phyloP scores from a whole-genome alignment of 2,888 invertebrate species.

The Zonitis immaculata region DNA sequence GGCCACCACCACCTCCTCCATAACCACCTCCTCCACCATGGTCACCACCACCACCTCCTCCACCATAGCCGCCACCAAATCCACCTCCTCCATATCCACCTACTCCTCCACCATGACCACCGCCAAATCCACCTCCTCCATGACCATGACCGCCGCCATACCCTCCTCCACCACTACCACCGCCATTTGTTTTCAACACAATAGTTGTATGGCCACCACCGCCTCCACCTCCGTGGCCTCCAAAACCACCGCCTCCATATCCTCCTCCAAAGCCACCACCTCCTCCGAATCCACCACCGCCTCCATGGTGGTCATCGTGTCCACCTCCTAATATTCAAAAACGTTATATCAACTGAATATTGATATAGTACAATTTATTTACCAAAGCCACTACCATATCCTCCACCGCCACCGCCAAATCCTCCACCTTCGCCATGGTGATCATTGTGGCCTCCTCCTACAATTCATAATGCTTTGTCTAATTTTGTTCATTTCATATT shows the following conservation, averaged over 20 bases:
- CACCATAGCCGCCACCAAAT: constrained; percentile 11
- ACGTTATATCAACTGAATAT: too few species aligned
- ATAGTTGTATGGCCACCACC: constrained; percentile 9
- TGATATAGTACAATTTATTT: too few species aligned
- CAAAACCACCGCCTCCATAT: background rate
- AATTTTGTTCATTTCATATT: too few species aligned
- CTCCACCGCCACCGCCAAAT: constrained; percentile 8
- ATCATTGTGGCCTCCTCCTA: constrained; percentile 16
- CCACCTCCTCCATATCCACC: constrained; percentile 15
- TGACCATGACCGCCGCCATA: constrained; percentile 2
- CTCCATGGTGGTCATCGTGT: constrained; percentile 14
- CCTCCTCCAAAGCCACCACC: constrained; percentile 9
- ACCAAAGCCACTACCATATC: constrained; percentile 7
- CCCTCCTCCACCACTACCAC: constrained; percentile 13
- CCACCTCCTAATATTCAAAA: constrained; percentile 12
- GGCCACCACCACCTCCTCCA: constrained; percentile 10
- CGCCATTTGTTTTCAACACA: too few species aligned
- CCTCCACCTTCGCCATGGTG: constrained; percentile 18
- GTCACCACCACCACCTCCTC: constrained; percentile 18
- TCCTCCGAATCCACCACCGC: constrained; percentile 12
- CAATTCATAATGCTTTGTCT: too few species aligned
- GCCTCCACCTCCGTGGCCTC: constrained; percentile 13
- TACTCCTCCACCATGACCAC: constrained; percentile 12
- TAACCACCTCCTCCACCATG: constrained; percentile 16
- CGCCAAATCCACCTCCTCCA: constrained; percentile 8